Evolutionary conservation across 1,140 invertebrate genomes (phyloP), one percentile per base, ranked within the genome.

Genomic region (Neodiprion virginianus): DNA sequence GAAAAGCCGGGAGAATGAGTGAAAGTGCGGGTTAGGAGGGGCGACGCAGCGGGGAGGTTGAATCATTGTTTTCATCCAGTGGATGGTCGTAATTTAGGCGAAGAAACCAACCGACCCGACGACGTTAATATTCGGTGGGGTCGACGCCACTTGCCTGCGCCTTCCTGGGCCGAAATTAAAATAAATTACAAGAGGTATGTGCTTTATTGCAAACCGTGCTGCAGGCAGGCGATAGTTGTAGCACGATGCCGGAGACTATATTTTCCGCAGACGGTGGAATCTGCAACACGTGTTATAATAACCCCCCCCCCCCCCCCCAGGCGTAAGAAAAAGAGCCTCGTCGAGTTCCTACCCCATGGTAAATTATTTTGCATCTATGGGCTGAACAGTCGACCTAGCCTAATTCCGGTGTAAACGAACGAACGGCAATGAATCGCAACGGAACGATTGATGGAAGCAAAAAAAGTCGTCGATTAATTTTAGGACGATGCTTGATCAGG

Each of bases 121-220:
- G 53, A 8, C n/a, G 53, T 61, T 61, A 61, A 61, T 61, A 61
- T 61, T 61, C 53, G 53, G 53, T 5, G 11, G 11, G 53, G 11
- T 17, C 4, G 53, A 61, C 53, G 53, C n/a, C 53, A 61, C 53
- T 61, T 14, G 11, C 53, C n/a, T 61, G 53, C 53, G n/a, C 11
- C 11, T 4, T 14, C 53, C n/a, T 17, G 53, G n/a, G 53, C n/a
- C n/a, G 53, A 61, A 61, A 61, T 61, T 61, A 61, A 61, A 61
- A 61, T 61, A 61, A 61, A 61, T 61, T 61, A 61, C 53, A 61
- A 61, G 53, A 61, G 53, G 53, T 61, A 61, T 61, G 53, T 61
- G 53, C 53, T 61, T 61, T 61, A 61, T 61, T 61, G 53, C 53
- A 61, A 61, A 61, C 11, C 53, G 53, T 61, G 53, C 28, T 40